phyloP scores from a whole-genome alignment of 2,888 invertebrate genomes.

The Nasonia oneida region DNA sequence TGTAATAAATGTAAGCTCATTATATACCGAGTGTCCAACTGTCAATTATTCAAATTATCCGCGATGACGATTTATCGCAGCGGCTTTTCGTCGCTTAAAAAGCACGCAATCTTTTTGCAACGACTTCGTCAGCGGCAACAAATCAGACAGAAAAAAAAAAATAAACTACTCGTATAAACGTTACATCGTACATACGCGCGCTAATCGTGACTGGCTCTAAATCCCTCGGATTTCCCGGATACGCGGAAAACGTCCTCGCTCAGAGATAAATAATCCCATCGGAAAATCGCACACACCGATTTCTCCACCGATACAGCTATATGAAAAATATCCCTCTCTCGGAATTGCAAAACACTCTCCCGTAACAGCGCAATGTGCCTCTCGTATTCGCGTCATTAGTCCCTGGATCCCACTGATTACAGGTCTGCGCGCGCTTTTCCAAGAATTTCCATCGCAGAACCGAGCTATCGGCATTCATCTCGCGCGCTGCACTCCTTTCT shows the following conservation, averaged over 20 bases:
- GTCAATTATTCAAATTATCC: not conserved
- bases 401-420: constrained; percentile 10
- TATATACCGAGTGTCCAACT: not conserved
- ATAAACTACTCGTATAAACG: not conserved
- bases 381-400: not conserved
- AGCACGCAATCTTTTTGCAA: not conserved
- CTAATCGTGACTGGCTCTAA: not conserved
- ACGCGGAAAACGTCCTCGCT: not conserved
- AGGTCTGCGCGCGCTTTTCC: not conserved
- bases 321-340: not conserved
- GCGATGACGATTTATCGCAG: not conserved
- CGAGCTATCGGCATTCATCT: not conserved
- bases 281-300: not conserved
- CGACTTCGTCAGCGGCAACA: not conserved
- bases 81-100: not conserved
- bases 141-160: not conserved
- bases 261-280: no score
- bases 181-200: not conserved
- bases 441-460: constrained; percentile 7
- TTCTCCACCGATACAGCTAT: not conserved
- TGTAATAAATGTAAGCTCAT: not conserved
- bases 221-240: not conserved
- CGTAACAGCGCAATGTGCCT: not conserved
- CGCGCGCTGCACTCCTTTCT: not conserved
- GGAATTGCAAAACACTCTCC: not conserved